These are phyloP conservation scores for Molossus molossus DNA, from an alignment of 2,797 vertebrate genomes.

Conservation along the genomic window DNA sequence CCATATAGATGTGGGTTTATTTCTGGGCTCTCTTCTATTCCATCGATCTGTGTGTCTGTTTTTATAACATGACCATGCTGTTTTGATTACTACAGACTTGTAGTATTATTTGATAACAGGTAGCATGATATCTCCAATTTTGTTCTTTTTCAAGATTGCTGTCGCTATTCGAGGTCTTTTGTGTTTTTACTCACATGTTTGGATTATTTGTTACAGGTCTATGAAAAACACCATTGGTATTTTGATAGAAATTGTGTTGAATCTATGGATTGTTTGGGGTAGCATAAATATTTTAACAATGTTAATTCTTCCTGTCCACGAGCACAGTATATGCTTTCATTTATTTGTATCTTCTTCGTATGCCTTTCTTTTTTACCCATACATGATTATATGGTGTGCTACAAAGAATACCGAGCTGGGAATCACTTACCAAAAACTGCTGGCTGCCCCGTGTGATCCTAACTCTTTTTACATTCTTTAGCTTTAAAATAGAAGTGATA, in stretches of 20 bases:
- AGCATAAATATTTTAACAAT: not conserved
- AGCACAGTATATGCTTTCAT: not conserved
- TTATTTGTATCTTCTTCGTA: not conserved
- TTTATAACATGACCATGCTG: not conserved
- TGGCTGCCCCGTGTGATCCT: not conserved
- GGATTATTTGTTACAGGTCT: not conserved
- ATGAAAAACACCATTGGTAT: not conserved
- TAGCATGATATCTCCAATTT: not conserved
- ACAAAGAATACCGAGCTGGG: not conserved
- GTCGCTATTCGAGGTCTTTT: not conserved
- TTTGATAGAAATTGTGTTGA: not conserved
- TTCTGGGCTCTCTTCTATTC: not conserved
- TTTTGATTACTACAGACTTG: not conserved
- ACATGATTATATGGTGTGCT: not conserved
- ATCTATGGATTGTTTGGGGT: not conserved
- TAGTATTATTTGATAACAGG: not conserved
- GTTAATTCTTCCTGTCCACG: not conserved
- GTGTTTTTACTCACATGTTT: not conserved
- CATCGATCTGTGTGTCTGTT: not conserved
- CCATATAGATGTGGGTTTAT: not conserved
- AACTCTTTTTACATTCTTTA: not conserved
- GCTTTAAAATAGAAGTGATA: constrained; percentile 54
- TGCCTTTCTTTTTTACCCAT: not conserved
- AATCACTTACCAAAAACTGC: not conserved
- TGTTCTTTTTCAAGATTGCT: not conserved